Conservation (phyloP, 2,797 vertebrate species). For the Megalops cyprinoides region DNA sequence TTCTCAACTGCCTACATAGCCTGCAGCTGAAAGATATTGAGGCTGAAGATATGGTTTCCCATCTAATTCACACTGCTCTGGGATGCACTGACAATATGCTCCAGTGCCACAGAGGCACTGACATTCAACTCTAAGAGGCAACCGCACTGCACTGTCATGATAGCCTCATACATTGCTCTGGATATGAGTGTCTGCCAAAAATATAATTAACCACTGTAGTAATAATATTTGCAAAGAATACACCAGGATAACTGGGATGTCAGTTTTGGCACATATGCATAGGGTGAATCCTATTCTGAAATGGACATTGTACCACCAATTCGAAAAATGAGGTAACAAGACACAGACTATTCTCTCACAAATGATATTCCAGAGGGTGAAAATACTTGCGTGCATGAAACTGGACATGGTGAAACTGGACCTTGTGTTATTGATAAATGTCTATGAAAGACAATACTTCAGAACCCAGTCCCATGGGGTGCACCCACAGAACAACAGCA, state of each 20-base stretch:
- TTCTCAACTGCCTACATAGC: too few species aligned
- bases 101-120: too few species aligned
- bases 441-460: constrained; percentile 13
- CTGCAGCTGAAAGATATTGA: too few species aligned
- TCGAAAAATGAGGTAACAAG: constrained; percentile 21
- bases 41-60: too few species aligned
- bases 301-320: constrained; percentile 16
- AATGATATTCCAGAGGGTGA: constrained; percentile 7
- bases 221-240: neutral
- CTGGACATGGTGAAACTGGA: neutral
- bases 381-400: neutral
- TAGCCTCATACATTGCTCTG: too few species aligned
- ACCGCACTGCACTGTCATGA: too few species aligned
- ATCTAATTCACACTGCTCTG: too few species aligned
- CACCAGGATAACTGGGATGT: constrained; percentile 18
- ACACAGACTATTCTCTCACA: constrained; percentile 11
- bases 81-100: too few species aligned
- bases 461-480: neutral
- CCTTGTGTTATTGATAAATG: constrained; percentile 30
- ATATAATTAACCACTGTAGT: too few species aligned
- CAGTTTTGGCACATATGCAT: constrained; percentile 5
- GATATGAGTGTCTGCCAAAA: too few species aligned
- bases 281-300: neutral
- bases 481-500: neutral
- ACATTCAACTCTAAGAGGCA: too few species aligned